Percentiles rank a stretch among this genome's conserved stretches.
Conservation (phyloP, 2,888 invertebrate genomes). For the Mythimna lalbum region DNA sequence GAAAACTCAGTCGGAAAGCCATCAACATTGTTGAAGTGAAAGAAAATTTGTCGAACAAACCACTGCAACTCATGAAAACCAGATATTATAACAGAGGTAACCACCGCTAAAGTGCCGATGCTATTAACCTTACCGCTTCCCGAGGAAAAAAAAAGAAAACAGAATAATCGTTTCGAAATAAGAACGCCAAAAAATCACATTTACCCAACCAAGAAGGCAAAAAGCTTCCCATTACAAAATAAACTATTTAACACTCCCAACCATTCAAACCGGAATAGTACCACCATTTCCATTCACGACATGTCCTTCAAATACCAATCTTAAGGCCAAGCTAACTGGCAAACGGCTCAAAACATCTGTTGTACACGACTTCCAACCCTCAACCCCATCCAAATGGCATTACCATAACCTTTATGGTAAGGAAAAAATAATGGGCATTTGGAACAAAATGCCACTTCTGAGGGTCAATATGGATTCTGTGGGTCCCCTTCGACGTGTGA, state of each 20-base stretch:
- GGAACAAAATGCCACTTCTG: conserved; percentile 75
- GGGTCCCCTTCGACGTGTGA: conserved; percentile 78
- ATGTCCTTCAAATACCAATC: conserved; percentile 68
- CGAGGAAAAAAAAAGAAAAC: neutral
- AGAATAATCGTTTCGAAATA: neutral
- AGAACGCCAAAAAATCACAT: neutral
- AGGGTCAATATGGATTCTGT: conserved; percentile 79
- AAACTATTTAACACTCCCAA: conserved; percentile 35
- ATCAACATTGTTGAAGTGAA: neutral
- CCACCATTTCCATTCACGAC: conserved; percentile 74
- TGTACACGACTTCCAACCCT: conserved; percentile 75
- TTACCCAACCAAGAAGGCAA: neutral
- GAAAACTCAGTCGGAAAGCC: neutral
- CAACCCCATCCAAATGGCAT: conserved; percentile 84
- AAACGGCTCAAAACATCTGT: conserved; percentile 82
- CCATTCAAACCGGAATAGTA: conserved; percentile 45
- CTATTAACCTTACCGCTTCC: neutral
- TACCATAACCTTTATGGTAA: conserved; percentile 88
- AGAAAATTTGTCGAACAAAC: neutral
- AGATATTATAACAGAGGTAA: no score
- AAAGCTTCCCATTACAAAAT: neutral
- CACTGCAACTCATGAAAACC: neutral
- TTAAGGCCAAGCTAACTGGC: conserved; percentile 67
- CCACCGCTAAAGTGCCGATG: neutral
- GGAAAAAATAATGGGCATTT: conserved; percentile 86